phyloP scores from a whole-genome alignment of 2,888 invertebrate species.

The Drosophila meridionalis region DNA sequence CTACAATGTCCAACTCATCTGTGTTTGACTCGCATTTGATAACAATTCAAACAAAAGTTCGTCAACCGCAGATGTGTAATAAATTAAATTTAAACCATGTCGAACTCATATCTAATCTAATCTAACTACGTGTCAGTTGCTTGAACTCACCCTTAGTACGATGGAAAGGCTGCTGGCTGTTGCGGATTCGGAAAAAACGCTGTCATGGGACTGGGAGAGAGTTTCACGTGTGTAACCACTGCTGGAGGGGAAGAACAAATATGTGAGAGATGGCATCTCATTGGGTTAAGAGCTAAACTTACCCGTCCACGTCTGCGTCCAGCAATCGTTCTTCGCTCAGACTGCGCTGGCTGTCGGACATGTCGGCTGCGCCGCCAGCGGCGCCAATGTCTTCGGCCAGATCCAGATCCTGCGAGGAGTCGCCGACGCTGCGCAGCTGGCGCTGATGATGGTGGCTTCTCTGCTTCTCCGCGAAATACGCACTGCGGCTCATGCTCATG shows the following conservation, averaged over 20 bases:
- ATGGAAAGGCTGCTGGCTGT: slow-evolving; percentile 85
- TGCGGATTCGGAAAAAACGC: slow-evolving; percentile 91
- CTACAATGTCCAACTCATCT: neutral
- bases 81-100: slow-evolving; percentile 2
- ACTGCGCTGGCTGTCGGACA: slow-evolving; percentile 85
- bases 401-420: slow-evolving; percentile 81
- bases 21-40: neutral
- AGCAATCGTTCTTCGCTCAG: slow-evolving; percentile 84
- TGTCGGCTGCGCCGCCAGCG: slow-evolving; percentile 69
- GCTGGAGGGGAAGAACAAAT: slow-evolving; percentile 12
- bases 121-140: neutral
- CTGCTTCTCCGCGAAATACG: slow-evolving; percentile 73
- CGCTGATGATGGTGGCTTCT: slow-evolving; percentile 63
- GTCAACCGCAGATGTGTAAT: neutral
- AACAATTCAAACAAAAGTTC: neutral
- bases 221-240: slow-evolving; percentile 85
- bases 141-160: slow-evolving; percentile 83
- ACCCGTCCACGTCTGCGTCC: slow-evolving; percentile 76
- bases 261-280: neutral
- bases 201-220: slow-evolving; percentile 95
- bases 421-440: slow-evolving; percentile 77
- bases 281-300: neutral
- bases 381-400: slow-evolving; percentile 58
- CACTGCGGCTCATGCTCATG: slow-evolving; percentile 66
- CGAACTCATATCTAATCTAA: neutral